Percentiles rank a stretch among this genome's conserved stretches.
Evolutionary conservation across 2,888 invertebrate genomes (phyloP).

Genomic region (Clitarchus hookeri): DNA sequence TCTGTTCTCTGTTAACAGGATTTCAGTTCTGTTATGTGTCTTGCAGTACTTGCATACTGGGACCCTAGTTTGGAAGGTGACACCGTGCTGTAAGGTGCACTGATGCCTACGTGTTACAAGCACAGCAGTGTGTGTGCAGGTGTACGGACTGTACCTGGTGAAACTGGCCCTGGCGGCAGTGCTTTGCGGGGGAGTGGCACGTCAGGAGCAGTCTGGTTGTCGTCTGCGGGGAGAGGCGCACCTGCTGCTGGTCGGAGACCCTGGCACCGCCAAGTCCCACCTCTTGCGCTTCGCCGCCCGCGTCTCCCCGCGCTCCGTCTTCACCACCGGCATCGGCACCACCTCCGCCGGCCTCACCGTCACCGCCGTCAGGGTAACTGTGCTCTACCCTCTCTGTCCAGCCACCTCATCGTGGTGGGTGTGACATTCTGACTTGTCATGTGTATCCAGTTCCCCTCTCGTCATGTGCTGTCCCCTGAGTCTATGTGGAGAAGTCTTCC

Average conservation of each 20-base stretch:
- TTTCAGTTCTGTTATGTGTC: no score
- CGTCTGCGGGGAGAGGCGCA: conserved; percentile 79
- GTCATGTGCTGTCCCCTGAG: no score
- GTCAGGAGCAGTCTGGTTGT: conserved; percentile 57
- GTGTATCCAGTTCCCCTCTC: no score
- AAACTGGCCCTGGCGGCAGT: conserved; percentile 81
- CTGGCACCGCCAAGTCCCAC: conserved; percentile 89
- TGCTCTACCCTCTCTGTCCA: no score
- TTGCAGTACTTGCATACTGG: no score
- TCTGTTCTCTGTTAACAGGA: no score
- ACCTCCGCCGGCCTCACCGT: conserved; percentile 89
- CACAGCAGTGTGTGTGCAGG: conserved; percentile 54
- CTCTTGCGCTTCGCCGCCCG: conserved; percentile 73
- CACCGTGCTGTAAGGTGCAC: no score
- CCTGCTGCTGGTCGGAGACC: conserved; percentile 83
- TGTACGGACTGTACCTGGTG: conserved; percentile 85
- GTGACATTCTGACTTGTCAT: no score
- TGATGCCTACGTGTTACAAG: no score
- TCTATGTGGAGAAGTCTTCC: no score
- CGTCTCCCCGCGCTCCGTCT: conserved; percentile 73
- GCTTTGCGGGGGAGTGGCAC: conserved; percentile 57
- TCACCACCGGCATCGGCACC: conserved; percentile 85
- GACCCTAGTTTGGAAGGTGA: no score
- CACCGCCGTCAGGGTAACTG: conserved; percentile 75
- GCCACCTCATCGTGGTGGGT: no score